Conservation (phyloP, 2,797 vertebrate species). For the Meda fulgida region DNA sequence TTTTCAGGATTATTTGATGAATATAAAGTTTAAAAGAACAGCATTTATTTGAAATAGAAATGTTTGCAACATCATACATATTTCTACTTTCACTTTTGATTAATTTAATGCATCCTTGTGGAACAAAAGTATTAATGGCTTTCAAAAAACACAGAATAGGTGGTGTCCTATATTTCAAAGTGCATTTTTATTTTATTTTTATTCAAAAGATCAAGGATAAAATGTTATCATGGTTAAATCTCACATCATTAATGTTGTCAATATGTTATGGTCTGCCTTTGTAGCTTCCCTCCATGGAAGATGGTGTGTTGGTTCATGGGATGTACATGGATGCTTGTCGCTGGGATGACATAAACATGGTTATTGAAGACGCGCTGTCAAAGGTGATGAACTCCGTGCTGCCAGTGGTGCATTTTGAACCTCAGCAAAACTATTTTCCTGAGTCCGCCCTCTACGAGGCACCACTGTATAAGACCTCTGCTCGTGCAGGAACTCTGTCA, state of each 20-base stretch:
- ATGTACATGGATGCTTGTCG: conserved; percentile 84
- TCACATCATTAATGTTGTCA: neutral
- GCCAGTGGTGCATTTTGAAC: conserved; percentile 87
- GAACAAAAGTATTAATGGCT: neutral
- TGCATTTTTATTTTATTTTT: neutral
- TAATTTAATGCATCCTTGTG: neutral
- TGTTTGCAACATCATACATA: neutral
- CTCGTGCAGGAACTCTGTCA: conserved; percentile 81
- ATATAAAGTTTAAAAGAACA: neutral
- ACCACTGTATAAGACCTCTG: conserved; percentile 84
- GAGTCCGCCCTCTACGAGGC: conserved; percentile 73
- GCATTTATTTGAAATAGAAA: neutral
- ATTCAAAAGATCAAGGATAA: neutral
- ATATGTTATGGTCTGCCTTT: conserved; percentile 27
- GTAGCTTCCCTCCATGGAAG: conserved; percentile 78
- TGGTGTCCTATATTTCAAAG: neutral
- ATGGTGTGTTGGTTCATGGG: conserved; percentile 82
- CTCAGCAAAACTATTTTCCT: conserved; percentile 80
- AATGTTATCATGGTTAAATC: neutral
- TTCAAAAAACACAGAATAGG: neutral
- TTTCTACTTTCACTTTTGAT: neutral
- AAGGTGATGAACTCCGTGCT: conserved; percentile 79
- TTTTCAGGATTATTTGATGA: neutral
- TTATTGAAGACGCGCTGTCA: conserved; percentile 78
- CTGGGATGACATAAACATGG: conserved; percentile 80